Base-by-base conservation (phyloP, 2,113 vertebrate species). In the Dasyprocta punctata region DNA sequence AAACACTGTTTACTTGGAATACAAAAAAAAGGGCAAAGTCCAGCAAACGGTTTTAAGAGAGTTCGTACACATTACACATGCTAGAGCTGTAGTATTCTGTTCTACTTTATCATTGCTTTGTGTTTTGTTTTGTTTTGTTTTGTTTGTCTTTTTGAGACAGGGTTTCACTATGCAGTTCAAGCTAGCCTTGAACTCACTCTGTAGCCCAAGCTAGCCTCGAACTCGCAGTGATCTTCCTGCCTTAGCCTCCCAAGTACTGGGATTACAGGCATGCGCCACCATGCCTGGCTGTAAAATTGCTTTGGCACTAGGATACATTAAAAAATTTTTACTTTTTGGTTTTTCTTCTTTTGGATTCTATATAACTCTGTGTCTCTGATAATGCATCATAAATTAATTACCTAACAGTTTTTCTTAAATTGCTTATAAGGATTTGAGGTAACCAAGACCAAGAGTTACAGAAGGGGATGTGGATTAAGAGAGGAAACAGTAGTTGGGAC, bases 281-380 rank as follows among this genome's bases (percentile, higher is more conserved):
- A 54, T 7, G 52, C 52, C 12, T 54, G 52, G 52, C 52, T 54
- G 14, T 16, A 54, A 16, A 12, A 67, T 1, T 93, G 60, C 54
- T 88, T 77, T 80, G 58, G 65, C 82, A 69, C 33, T 56, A 33
- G 44, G 47, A 54, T 44, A 94, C 44, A 33, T 61, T 38, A 60
- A 94, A 49, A 44, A 87, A 71, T n/a, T 56, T 38, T 49, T 58
- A 77, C 33, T 75, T 52, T 82, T 44, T 71, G 28, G 24, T 41
- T 89, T 84, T 75, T 65, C 65, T 75, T 67, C 73, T 58, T 78
- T 92, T 38, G 2, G 78, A 86, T 69, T 93, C 77, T 75, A 41
- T 56, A 82, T 44, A 91, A 47, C 49, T 69, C 78, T 92, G 38
- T 41, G 69, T n/a, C 65, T 97, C 87, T 87, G 67, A 63, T 86